Evolutionary conservation across 1,140 invertebrate genomes (phyloP).

Genomic region (Macrobrachium rosenbergii): DNA sequence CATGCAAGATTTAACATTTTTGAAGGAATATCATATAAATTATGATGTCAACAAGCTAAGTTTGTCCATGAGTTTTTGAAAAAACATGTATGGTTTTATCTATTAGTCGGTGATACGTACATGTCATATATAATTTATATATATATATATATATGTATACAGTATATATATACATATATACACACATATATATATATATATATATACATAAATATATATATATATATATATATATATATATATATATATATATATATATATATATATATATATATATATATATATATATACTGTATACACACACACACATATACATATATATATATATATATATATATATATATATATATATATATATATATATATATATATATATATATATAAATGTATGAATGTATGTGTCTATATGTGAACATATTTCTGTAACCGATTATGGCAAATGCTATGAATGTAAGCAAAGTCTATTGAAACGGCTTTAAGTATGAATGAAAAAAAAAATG

Average conservation of each 20-base stretch:
- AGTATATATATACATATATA: no score
- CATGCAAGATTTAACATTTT: no score
- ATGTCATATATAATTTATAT: no score
- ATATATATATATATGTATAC: no score
- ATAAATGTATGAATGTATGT: slow-evolving; percentile 37
- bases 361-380: slow-evolving; percentile 38
- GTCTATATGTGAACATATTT: slow-evolving; percentile 3
- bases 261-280: slow-evolving; percentile 9
- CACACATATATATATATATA: no score
- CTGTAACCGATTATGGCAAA: background rate
- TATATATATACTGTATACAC: no score
- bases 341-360: background rate
- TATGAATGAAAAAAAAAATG: background rate
- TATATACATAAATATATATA: no score
- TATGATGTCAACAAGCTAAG: no score
- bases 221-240: background rate
- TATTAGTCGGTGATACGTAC: no score
- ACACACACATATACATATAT: slow-evolving; percentile 27
- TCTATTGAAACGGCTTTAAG: background rate
- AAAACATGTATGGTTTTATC: no score
- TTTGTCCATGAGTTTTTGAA: no score
- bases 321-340: slow-evolving; percentile 38
- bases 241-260: slow-evolving; percentile 12
- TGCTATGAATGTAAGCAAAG: background rate
- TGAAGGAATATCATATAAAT: no score